Base-by-base conservation (phyloP, 2,888 invertebrate species). In the Drosophila yooni region DNA sequence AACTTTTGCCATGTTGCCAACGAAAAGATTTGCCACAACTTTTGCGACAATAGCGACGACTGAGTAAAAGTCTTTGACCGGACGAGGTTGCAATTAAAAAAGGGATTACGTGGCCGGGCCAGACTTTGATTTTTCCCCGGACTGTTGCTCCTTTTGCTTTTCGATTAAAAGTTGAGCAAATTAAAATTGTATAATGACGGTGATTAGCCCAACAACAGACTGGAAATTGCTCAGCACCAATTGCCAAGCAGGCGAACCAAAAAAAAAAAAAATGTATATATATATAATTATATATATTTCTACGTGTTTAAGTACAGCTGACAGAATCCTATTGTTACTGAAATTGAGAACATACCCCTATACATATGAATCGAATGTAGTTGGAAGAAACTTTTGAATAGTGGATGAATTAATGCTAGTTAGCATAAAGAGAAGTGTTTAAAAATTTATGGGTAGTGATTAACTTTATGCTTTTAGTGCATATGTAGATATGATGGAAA, bases 111-210 rank as follows among this genome's bases (percentile, higher is more conserved):
- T 70, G 82, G 69, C 73, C 40, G 54, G 71, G 54, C 61, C 69
- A 70, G 81, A 74, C 79, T 85, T 82, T 81, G 76, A 79, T 71
- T 86, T 66, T 34, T 33, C 40, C 27, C 21, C 48, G 56, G 59
- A 72, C 62, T 81, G 59, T 46, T 58, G 65, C 66, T 48, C 54
- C 51, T 51, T 62, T 61, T 63, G 69, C 74, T 68, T 82, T 89
- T 86, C 83, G 78, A 83, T 90, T 87, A 86, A 88, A 86, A 83
- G 68, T 90, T 88, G 70, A 56, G 72, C 78, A 88, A 90, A 90
- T 90, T 87, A 86, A 87, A 87, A 87, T 76, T 73, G 82, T 82
- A 83, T 88, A 90, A 87, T 88, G 90, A 82, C 68, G 80, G 73
- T 83, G 90, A 90, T 90, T 87, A 86, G 78, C 59, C 74, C 78